phyloP scores from a whole-genome alignment of 2,888 invertebrate species.

The Eilema griseolum region DNA sequence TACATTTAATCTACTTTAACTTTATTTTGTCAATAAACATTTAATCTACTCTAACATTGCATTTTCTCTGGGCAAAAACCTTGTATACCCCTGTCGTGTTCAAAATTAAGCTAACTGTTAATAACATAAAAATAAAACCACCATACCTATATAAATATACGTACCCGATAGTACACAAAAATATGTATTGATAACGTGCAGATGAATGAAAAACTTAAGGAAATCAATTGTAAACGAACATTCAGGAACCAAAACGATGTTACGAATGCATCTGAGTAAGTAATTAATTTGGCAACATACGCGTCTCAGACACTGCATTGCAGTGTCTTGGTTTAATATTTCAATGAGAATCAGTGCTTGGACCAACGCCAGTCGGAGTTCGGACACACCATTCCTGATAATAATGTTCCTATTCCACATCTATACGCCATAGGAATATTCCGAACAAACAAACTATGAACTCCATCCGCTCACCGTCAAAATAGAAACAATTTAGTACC shows the following conservation, averaged over 20 bases:
- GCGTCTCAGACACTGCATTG: conserved; percentile 76
- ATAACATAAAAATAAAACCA: no score
- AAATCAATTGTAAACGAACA: not conserved
- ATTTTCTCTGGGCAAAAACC: not conserved
- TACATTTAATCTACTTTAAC: not conserved
- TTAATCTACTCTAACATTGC: no score
- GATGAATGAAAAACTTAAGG: not conserved
- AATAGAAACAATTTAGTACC: conserved; percentile 8
- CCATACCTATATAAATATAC: no score
- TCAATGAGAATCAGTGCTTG: conserved; percentile 83
- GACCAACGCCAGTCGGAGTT: conserved; percentile 74
- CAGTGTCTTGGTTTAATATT: conserved; percentile 85
- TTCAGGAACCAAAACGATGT: not conserved
- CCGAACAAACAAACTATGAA: conserved; percentile 36
- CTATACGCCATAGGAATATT: conserved; percentile 22
- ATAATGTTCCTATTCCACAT: conserved; percentile 47
- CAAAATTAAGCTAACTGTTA: not conserved
- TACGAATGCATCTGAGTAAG: conserved; percentile 17
- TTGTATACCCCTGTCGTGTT: not conserved
- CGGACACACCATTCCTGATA: conserved; percentile 53
- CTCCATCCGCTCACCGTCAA: conserved; percentile 15
- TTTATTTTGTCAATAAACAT: no score
- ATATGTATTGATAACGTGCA: not conserved
- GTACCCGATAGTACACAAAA: not conserved
- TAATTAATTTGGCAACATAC: conserved; percentile 68